phyloP scores from a whole-genome alignment of 30 jellyfish, hydroid and myxozoan species.

The Catostylus mosaicus region DNA sequence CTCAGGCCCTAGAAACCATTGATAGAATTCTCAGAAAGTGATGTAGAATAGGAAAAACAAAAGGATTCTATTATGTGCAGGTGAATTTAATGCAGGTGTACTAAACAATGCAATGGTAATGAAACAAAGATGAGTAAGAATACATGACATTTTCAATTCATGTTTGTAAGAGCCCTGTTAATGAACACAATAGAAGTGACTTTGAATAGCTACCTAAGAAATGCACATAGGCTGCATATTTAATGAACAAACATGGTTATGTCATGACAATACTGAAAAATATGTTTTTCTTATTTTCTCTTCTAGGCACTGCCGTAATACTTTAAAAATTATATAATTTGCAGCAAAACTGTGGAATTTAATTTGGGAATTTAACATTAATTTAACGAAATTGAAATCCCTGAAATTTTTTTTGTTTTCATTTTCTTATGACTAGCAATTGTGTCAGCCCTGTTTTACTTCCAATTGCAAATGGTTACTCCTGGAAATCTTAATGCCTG shows the following conservation, averaged over 20 bases:
- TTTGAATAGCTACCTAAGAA: neutral
- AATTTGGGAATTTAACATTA: no score
- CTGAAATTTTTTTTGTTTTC: no score
- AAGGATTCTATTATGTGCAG: neutral
- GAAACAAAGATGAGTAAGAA: neutral
- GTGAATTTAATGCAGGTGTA: constrained; percentile 12
- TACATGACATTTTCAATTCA: neutral
- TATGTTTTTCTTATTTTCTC: no score
- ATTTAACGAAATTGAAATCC: no score
- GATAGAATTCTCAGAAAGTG: neutral
- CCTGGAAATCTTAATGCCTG: no score
- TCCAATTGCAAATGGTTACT: no score
- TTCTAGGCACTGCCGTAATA: no score
- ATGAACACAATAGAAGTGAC: constrained; percentile 5
- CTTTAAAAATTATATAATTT: no score
- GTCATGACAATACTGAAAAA: neutral
- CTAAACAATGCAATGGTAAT: neutral
- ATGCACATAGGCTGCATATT: neutral
- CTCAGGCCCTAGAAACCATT: neutral
- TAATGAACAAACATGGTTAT: neutral
- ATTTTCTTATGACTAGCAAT: no score
- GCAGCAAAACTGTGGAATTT: no score
- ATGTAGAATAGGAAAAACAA: neutral
- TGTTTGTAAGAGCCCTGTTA: neutral
- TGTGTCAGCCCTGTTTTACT: no score